phyloP scores from a whole-genome alignment of 2,888 invertebrate species.

The Liopterus haemorrhoidalis region DNA sequence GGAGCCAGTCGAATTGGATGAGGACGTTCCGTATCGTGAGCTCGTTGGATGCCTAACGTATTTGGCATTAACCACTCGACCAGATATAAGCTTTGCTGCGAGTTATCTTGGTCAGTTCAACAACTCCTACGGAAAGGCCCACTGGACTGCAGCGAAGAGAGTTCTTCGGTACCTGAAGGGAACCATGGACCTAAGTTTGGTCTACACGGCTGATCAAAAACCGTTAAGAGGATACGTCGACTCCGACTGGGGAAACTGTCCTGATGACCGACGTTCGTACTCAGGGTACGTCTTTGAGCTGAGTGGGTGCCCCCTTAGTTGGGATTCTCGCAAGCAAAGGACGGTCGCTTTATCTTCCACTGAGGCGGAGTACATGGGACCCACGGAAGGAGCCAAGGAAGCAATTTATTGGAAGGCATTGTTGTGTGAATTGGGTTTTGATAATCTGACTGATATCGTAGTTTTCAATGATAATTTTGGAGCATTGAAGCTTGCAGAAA shows the following conservation, averaged over 20 bases:
- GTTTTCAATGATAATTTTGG: neutral
- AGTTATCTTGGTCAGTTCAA: too few relatives aligned
- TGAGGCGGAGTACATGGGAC: too few relatives aligned
- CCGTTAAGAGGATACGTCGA: neutral
- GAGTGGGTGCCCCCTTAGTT: constrained; percentile 6
- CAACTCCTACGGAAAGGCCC: too few relatives aligned
- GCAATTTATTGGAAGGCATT: constrained; percentile 6
- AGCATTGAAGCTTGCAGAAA: too few relatives aligned
- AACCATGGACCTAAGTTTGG: neutral
- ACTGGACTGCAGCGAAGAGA: too few relatives aligned
- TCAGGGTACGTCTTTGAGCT: constrained; percentile 7
- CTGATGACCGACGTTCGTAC: constrained; percentile 6
- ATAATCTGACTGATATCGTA: too few relatives aligned
- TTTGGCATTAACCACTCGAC: too few relatives aligned
- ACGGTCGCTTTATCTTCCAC: neutral
- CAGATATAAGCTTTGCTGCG: too few relatives aligned
- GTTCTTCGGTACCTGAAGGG: too few relatives aligned
- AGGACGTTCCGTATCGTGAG: too few relatives aligned
- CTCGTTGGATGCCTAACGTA: too few relatives aligned
- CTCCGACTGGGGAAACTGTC: constrained; percentile 8
- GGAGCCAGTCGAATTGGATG: too few relatives aligned
- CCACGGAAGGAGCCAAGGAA: constrained; percentile 8
- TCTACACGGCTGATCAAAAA: neutral
- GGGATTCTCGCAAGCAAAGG: neutral
- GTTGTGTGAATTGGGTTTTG: constrained; percentile 2